Percentiles rank a stretch among this genome's conserved stretches.
Evolutionary conservation across 1,140 invertebrate species (phyloP).

Genomic region (Trichonephila clavipes): DNA sequence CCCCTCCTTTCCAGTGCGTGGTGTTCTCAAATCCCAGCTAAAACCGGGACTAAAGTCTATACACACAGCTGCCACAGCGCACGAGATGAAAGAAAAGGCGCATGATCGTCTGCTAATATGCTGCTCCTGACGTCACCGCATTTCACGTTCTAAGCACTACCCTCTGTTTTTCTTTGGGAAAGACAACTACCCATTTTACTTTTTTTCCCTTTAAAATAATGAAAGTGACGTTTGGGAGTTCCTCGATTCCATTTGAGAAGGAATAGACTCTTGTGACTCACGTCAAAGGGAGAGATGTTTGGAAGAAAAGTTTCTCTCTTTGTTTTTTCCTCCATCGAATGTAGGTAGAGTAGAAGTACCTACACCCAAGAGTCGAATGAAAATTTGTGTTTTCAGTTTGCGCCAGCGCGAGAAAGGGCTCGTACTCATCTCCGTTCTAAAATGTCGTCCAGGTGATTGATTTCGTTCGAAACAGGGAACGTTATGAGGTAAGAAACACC

Average conservation of each 20-base stretch:
- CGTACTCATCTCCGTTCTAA: background rate
- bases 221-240: constrained; percentile 14
- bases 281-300: background rate
- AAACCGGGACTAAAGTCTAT: background rate
- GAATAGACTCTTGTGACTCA: constrained; percentile 2
- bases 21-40: background rate
- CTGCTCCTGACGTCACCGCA: background rate
- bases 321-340: background rate
- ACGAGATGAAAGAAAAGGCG: background rate
- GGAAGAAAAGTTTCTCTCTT: background rate
- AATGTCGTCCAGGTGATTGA: background rate
- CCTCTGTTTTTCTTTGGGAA: background rate
- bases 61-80: constrained; percentile 12
- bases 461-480: background rate
- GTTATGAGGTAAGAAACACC: background rate
- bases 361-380: constrained; percentile 12
- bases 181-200: background rate
- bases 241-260: background rate
- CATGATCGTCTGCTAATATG: background rate
- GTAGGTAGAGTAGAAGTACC: constrained; percentile 26
- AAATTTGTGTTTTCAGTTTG: background rate
- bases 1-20: background rate
- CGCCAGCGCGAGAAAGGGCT: background rate
- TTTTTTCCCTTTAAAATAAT: background rate
- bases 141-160: background rate